A percentile compares a stretch with the other conserved stretches of the same genome.
Conservation (phyloP, 37 sponge, comb jelly and placozoan species). For the Tethya wilhelma region DNA sequence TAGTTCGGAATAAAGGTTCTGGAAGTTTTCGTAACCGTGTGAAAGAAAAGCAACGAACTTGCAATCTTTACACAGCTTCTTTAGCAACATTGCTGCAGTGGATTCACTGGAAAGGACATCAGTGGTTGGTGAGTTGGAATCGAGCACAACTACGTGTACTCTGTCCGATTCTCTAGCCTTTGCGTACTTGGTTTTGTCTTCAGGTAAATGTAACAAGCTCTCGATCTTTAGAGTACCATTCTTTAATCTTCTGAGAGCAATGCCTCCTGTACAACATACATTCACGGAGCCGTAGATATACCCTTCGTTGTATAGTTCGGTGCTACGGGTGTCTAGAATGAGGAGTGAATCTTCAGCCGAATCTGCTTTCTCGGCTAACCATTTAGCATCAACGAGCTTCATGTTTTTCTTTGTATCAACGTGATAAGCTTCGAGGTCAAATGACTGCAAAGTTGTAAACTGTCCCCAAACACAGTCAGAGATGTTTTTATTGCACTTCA, state of each 20-base stretch:
- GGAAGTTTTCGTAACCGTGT: conserved; percentile 55
- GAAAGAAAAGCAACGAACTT: conserved; percentile 56
- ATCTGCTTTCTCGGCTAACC: conserved; percentile 35
- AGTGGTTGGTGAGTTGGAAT: conserved; percentile 11
- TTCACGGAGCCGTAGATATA: conserved; percentile 59
- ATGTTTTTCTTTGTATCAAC: neutral
- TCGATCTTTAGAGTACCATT: conserved; percentile 65
- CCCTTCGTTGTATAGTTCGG: conserved; percentile 39
- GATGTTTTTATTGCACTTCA: too few species aligned
- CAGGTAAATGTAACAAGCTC: conserved; percentile 26
- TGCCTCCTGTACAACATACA: conserved; percentile 49
- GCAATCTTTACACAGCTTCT: conserved; percentile 53
- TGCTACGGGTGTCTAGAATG: conserved; percentile 53
- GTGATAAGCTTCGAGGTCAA: neutral
- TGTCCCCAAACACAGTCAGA: too few species aligned
- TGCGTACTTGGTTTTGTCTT: conserved; percentile 59
- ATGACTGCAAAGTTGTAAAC: too few species aligned
- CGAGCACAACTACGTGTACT: conserved; percentile 62
- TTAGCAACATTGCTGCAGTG: conserved; percentile 32
- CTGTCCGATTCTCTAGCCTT: conserved; percentile 53
- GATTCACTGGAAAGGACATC: conserved; percentile 26
- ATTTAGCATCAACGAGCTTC: conserved; percentile 41
- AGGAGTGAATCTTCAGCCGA: conserved; percentile 22
- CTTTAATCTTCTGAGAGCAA: conserved; percentile 63
- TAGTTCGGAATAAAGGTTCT: conserved; percentile 6